Evolutionary conservation across 2,888 invertebrate genomes (phyloP).

Genomic region (Dasysyrphus albostriatus): DNA sequence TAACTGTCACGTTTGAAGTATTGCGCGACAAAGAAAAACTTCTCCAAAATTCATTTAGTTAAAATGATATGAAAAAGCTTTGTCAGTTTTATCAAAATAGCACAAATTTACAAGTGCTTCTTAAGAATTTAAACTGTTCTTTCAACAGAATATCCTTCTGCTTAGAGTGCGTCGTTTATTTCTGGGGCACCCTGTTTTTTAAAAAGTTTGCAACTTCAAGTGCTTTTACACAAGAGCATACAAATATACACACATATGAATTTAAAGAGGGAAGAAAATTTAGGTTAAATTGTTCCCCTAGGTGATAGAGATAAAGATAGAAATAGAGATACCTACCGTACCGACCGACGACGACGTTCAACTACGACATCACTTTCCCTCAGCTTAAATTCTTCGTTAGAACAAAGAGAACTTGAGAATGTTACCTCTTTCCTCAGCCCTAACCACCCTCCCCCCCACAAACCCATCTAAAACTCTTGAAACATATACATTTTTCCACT

Average conservation of each 20-base stretch:
- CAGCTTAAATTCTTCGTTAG: constrained; percentile 15
- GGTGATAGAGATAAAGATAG: constrained; percentile 13
- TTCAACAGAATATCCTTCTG: too few species aligned
- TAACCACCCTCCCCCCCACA: too few species aligned
- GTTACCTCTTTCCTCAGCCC: constrained; percentile 26
- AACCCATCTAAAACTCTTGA: constrained; percentile 26
- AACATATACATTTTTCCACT: constrained; percentile 22
- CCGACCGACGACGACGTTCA: background rate
- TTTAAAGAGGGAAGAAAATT: constrained; percentile 42
- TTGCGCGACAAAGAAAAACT: too few species aligned
- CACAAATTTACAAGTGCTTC: background rate
- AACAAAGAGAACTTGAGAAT: constrained; percentile 62
- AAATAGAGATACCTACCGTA: constrained; percentile 13
- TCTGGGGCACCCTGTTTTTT: constrained; percentile 11
- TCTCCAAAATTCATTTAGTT: too few species aligned
- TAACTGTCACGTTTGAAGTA: too few species aligned
- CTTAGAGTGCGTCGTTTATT: background rate
- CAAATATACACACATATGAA: constrained; percentile 38
- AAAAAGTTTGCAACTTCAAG: background rate
- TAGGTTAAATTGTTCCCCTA: constrained; percentile 73
- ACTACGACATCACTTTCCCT: constrained; percentile 38
- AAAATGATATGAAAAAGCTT: too few species aligned
- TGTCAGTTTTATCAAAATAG: background rate
- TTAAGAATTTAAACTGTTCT: background rate
- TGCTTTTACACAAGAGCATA: background rate